These are phyloP conservation scores for Drosophila infuscata DNA, from an alignment of 2,888 invertebrate genomes.

Conservation along the genomic window DNA sequence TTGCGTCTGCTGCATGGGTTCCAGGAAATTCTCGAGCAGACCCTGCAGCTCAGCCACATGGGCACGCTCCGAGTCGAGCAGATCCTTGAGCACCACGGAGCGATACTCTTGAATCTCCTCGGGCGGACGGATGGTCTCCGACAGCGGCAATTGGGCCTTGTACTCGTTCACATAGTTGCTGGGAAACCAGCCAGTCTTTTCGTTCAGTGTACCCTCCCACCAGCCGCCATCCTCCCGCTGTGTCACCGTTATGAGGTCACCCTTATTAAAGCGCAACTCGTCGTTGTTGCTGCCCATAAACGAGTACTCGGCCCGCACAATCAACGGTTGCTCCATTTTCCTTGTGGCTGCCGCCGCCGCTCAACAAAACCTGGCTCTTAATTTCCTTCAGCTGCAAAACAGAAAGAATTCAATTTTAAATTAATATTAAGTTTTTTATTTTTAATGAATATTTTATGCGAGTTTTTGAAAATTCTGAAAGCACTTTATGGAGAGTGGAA, in stretches of 20 bases:
- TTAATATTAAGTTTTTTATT: too few species aligned
- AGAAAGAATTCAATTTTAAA: neutral
- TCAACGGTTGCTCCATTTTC: slow-evolving; percentile 84
- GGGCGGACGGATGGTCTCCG: slow-evolving; percentile 88
- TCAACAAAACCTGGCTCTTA: slow-evolving; percentile 49
- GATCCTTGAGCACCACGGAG: slow-evolving; percentile 94
- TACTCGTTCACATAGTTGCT: slow-evolving; percentile 98
- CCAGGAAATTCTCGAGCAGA: slow-evolving; percentile 93
- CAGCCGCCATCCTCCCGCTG: slow-evolving; percentile 98
- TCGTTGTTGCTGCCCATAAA: slow-evolving; percentile 99
- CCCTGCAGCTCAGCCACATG: slow-evolving; percentile 96
- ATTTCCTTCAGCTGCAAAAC: slow-evolving; percentile 61
- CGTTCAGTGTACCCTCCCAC: slow-evolving; percentile 99
- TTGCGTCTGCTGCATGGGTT: slow-evolving; percentile 93
- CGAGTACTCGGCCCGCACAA: slow-evolving; percentile 96
- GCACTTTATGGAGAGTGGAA: too few species aligned
- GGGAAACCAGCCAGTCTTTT: slow-evolving; percentile 99
- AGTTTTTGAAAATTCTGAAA: too few species aligned
- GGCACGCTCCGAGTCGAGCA: slow-evolving; percentile 96
- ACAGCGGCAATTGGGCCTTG: slow-evolving; percentile 87
- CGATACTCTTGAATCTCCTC: slow-evolving; percentile 92
- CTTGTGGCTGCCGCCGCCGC: slow-evolving; percentile 17
- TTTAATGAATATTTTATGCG: too few species aligned
- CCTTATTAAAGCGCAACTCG: slow-evolving; percentile 97
- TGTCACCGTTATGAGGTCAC: slow-evolving; percentile 98